Conservation (phyloP, 1,140 invertebrate species). For the Drosophila ironensis region DNA sequence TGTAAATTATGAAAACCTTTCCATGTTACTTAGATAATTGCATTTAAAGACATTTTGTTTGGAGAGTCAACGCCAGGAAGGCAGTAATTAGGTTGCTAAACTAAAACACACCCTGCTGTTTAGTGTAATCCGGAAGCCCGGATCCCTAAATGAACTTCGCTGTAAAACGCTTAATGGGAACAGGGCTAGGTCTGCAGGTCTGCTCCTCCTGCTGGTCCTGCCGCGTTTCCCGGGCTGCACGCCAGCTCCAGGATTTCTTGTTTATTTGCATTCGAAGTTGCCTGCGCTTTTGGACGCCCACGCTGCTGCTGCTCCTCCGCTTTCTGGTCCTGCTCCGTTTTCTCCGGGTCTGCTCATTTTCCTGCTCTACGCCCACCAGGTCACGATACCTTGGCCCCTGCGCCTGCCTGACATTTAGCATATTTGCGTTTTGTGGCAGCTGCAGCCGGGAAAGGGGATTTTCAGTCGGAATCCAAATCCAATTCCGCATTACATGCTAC, state of each 20-base stretch:
- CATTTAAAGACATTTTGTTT: background rate
- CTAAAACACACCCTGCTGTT: background rate
- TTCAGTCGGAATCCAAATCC: conserved; percentile 59
- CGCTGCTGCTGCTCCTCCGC: background rate
- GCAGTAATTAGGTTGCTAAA: no score
- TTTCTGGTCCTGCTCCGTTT: background rate
- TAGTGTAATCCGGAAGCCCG: conserved; percentile 39
- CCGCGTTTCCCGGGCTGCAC: conserved; percentile 53
- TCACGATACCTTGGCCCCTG: conserved; percentile 9
- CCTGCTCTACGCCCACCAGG: conserved; percentile 18
- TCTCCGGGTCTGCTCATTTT: background rate
- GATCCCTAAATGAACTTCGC: conserved; percentile 48
- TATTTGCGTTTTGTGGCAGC: conserved; percentile 78
- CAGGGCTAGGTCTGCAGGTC: background rate
- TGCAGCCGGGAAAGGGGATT: conserved; percentile 34
- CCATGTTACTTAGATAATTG: background rate
- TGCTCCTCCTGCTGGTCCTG: conserved; percentile 1
- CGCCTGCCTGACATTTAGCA: conserved; percentile 69
- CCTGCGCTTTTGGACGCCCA: conserved; percentile 53
- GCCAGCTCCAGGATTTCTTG: conserved; percentile 48
- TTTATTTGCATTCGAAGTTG: conserved; percentile 64
- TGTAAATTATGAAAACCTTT: no score
- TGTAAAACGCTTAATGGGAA: conserved; percentile 54
- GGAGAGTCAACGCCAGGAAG: no score
- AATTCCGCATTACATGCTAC: conserved; percentile 76